phyloP scores from a whole-genome alignment of 1,140 invertebrate species.

The Drosophila tani region DNA sequence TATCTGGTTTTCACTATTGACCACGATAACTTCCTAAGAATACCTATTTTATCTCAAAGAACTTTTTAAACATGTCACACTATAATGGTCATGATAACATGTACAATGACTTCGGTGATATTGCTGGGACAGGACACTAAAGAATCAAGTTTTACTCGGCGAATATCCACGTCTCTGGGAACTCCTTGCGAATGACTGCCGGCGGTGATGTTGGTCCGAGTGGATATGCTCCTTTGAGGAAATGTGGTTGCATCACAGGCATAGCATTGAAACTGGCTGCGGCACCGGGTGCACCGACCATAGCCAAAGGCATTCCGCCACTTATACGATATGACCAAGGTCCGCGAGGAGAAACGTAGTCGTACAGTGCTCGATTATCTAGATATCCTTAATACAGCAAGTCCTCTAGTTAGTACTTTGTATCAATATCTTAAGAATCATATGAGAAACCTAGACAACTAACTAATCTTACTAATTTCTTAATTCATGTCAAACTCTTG shows the following conservation, averaged over 20 bases:
- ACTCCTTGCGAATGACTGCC: slow-evolving; percentile 50
- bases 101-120: not conserved
- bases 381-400: not conserved
- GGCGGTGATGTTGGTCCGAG: not conserved
- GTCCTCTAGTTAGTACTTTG: not conserved
- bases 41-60: too few species aligned
- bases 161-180: slow-evolving; percentile 67
- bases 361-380: not conserved
- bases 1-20: too few species aligned
- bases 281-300: not conserved
- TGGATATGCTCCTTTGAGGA: too few species aligned
- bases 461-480: not conserved
- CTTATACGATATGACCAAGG: not conserved
- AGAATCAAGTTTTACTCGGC: slow-evolving; percentile 12
- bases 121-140: not conserved
- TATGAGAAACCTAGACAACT: not conserved
- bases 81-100: not conserved
- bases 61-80: too few species aligned
- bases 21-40: too few species aligned
- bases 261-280: not conserved
- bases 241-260: not conserved
- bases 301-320: not conserved
- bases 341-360: not conserved
- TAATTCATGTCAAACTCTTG: not conserved
- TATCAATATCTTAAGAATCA: not conserved